phyloP scores from a whole-genome alignment of 2,888 invertebrate species.

The Torymus texanus region DNA sequence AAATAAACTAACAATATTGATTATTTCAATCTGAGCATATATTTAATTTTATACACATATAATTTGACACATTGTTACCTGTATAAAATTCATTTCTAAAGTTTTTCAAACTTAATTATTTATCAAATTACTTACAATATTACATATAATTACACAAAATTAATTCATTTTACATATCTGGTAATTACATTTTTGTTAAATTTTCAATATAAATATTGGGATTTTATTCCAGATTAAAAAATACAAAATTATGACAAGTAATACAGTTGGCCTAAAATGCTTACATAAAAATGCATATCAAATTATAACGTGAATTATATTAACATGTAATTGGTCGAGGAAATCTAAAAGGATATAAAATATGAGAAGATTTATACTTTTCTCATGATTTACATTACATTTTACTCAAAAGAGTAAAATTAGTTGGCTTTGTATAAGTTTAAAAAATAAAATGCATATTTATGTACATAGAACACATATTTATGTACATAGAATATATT shows the following conservation, averaged over 20 bases:
- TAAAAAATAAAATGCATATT: constrained; percentile 53
- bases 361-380: constrained; percentile 46
- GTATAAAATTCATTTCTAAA: constrained; percentile 47
- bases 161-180: constrained; percentile 36
- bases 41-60: constrained; percentile 50
- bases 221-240: constrained; percentile 34
- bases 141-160: constrained; percentile 46
- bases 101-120: constrained; percentile 30
- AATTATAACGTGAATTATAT: constrained; percentile 44
- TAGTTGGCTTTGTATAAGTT: constrained; percentile 49
- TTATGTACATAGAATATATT: constrained; percentile 49
- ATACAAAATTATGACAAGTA: constrained; percentile 39
- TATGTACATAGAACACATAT: constrained; percentile 51
- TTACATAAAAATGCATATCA: constrained; percentile 50
- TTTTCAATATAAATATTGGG: constrained; percentile 36
- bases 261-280: constrained; percentile 43
- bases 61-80: constrained; percentile 54
- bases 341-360: constrained; percentile 51
- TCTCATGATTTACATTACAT: constrained; percentile 45
- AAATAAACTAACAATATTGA: constrained; percentile 51
- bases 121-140: constrained; percentile 27
- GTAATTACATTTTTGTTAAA: constrained; percentile 34
- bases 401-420: constrained; percentile 56
- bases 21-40: constrained; percentile 49
- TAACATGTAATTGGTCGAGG: constrained; percentile 39